A percentile compares a stretch with the other conserved stretches of the same genome.
Conservation (phyloP, 1,140 invertebrate species). For the Probaryconus sp. region DNA sequence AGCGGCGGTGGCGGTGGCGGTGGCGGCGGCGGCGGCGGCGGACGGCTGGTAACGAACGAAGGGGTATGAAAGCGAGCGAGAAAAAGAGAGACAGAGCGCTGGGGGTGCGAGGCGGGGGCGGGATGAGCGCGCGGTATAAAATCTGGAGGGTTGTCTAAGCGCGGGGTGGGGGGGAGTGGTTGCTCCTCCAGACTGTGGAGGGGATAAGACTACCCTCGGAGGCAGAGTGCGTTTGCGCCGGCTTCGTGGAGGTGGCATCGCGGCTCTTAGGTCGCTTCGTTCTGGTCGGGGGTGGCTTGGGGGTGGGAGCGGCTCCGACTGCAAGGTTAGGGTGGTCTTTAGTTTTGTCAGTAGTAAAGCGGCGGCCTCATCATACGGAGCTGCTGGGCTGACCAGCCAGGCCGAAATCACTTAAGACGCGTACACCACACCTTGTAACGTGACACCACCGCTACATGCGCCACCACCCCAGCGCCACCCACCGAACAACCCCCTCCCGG, state of each 20-base stretch:
- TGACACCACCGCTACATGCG: constrained; percentile 68
- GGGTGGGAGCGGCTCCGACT: constrained; percentile 66
- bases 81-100: constrained; percentile 40
- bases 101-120: constrained; percentile 55
- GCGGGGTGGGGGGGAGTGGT: constrained; percentile 51
- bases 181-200: constrained; percentile 53
- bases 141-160: constrained; percentile 43
- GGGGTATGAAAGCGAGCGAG: constrained; percentile 15
- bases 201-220: constrained; percentile 78
- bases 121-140: constrained; percentile 46
- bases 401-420: constrained; percentile 77
- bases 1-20: constrained; percentile 15
- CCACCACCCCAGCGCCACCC: constrained; percentile 66
- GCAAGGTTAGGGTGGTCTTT: constrained; percentile 78
- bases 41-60: constrained; percentile 4
- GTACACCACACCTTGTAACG: constrained; percentile 74
- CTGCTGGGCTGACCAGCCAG: constrained; percentile 77
- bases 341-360: constrained; percentile 78
- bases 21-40: constrained; percentile 5
- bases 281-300: constrained; percentile 62
- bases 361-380: constrained; percentile 79
- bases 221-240: constrained; percentile 76
- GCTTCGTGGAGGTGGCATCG: constrained; percentile 75
- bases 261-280: constrained; percentile 69
- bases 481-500: constrained; percentile 42